Percentiles rank a stretch among this genome's conserved stretches.
Evolutionary conservation across 2,797 vertebrate genomes (phyloP).

Genomic region (Pteropus rufus): DNA sequence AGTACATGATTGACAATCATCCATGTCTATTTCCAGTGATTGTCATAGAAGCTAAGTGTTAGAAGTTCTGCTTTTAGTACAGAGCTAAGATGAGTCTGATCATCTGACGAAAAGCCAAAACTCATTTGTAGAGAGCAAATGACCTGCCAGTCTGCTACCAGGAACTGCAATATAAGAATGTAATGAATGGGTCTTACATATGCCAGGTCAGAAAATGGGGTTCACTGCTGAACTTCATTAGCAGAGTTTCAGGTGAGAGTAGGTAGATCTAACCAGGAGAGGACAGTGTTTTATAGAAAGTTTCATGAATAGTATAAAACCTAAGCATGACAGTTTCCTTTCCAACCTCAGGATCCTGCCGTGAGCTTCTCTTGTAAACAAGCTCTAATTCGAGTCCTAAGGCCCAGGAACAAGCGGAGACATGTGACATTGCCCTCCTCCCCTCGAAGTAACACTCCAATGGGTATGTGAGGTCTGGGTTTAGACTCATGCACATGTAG

Average conservation of each 20-base stretch:
- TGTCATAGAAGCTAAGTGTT: background rate
- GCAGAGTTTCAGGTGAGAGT: background rate
- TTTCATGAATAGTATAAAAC: background rate
- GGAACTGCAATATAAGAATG: background rate
- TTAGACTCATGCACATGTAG: background rate
- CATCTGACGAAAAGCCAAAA: background rate
- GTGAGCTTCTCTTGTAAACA: slow-evolving; percentile 99
- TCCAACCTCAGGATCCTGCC: slow-evolving; percentile 89
- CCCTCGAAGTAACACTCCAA: slow-evolving; percentile 98
- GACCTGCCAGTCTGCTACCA: background rate
- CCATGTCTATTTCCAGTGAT: background rate
- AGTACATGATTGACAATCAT: background rate
- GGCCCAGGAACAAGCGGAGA: slow-evolving; percentile 95
- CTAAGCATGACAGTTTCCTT: slow-evolving; percentile 10
- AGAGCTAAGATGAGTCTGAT: background rate
- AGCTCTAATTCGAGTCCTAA: slow-evolving; percentile 95
- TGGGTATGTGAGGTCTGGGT: slow-evolving; percentile 85
- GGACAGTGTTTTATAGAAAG: background rate
- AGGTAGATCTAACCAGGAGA: background rate
- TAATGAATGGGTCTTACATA: background rate
- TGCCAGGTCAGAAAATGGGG: background rate
- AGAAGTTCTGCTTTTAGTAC: background rate
- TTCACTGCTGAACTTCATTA: background rate
- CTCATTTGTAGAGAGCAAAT: background rate
- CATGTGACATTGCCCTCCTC: slow-evolving; percentile 98